phyloP scores from a whole-genome alignment of 1,140 invertebrate species.

The Eupristina koningsbergeri region DNA sequence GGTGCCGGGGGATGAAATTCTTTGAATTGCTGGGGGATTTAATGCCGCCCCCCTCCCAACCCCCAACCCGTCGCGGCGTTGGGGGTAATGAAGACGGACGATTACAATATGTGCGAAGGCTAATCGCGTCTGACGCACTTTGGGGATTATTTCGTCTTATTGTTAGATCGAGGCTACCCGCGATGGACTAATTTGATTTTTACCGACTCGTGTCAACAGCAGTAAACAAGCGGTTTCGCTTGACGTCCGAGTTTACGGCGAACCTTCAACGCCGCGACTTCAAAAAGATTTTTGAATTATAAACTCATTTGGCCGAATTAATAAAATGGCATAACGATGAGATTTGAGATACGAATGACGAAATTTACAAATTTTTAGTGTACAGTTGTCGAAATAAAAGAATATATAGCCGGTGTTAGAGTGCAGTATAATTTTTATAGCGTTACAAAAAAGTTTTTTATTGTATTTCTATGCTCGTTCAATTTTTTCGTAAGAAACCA shows the following conservation, averaged over 20 bases:
- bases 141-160: conserved; percentile 10
- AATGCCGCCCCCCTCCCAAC: conserved; percentile 6
- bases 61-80: neutral
- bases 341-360: neutral
- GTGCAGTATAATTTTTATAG: neutral
- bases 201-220: neutral
- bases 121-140: conserved; percentile 41
- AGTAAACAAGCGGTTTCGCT: conserved; percentile 32
- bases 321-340: neutral
- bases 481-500: neutral
- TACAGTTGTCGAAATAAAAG: neutral
- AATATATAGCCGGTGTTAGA: neutral
- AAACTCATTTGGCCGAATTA: neutral
- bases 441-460: neutral
- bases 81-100: conserved; percentile 36
- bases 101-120: neutral
- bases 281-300: neutral
- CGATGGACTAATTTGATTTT: conserved; percentile 31
- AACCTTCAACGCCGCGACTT: neutral
- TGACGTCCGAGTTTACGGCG: neutral
- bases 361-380: neutral
- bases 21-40: conserved; percentile 23
- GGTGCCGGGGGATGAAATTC: neutral
- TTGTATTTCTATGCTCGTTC: neutral
- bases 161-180: neutral